Evolutionary conservation across 2,888 invertebrate genomes (phyloP).

Genomic region (Drosophila prostipennis): DNA sequence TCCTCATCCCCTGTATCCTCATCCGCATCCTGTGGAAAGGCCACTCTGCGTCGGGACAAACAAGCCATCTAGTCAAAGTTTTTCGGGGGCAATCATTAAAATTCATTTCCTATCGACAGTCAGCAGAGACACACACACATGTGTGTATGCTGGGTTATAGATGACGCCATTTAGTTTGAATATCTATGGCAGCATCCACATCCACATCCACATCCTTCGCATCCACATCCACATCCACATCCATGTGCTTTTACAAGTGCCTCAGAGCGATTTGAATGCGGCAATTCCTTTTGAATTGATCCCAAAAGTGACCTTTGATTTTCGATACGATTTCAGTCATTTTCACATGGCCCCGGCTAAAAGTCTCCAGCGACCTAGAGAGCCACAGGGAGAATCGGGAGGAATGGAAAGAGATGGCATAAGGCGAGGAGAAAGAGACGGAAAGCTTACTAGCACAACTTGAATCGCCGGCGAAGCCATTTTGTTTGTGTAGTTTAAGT

Average conservation of each 20-base stretch:
- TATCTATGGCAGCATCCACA: slow-evolving; percentile 60
- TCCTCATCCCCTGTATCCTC: not conserved
- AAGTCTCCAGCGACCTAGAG: slow-evolving; percentile 65
- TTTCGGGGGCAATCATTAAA: slow-evolving; percentile 72
- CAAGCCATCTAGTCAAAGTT: slow-evolving; percentile 51
- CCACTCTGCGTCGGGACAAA: slow-evolving; percentile 34
- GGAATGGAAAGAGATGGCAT: slow-evolving; percentile 11
- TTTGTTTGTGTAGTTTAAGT: slow-evolving; percentile 76
- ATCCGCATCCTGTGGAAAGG: not conserved
- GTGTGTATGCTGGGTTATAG: slow-evolving; percentile 56
- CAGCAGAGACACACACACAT: slow-evolving; percentile 48
- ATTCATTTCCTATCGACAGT: slow-evolving; percentile 78
- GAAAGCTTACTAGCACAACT: not conserved
- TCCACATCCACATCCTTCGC: slow-evolving; percentile 40
- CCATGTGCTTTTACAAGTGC: slow-evolving; percentile 62
- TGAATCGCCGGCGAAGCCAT: slow-evolving; percentile 44
- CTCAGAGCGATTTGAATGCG: slow-evolving; percentile 77
- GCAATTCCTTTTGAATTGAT: slow-evolving; percentile 79
- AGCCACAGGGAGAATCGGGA: slow-evolving; percentile 5
- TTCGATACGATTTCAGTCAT: slow-evolving; percentile 76
- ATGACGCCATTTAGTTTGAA: slow-evolving; percentile 78
- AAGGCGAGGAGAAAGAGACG: slow-evolving; percentile 8
- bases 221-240: slow-evolving; percentile 29
- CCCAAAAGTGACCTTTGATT: slow-evolving; percentile 79
- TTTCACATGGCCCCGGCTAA: slow-evolving; percentile 72